Percentiles rank a stretch among this genome's conserved stretches.
phyloP scores from a whole-genome alignment of 2,797 vertebrate species.

The Xiphophorus birchmanni region DNA sequence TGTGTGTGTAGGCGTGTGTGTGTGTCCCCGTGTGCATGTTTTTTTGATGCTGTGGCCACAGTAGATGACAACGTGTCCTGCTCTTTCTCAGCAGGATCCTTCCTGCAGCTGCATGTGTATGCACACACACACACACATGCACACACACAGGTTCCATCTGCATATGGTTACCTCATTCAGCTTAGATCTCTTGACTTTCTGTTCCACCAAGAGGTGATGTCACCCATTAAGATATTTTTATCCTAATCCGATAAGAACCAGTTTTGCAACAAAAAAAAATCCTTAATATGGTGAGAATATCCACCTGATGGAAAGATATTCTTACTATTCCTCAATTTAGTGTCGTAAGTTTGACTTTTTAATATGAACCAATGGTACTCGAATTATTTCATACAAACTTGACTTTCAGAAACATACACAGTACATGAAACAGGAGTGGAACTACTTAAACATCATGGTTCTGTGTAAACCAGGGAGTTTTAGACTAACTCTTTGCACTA shows the following conservation, averaged over 20 bases:
- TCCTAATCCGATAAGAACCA: conserved; percentile 23
- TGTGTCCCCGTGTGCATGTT: conserved; percentile 23
- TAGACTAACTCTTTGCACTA: too few relatives aligned
- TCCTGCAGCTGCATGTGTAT: conserved; percentile 69
- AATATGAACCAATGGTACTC: conserved; percentile 15
- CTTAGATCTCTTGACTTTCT: conserved; percentile 61
- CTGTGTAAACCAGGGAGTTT: neutral
- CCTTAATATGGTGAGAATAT: neutral
- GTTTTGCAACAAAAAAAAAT: neutral
- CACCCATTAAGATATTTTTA: conserved; percentile 28
- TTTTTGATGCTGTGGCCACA: conserved; percentile 69
- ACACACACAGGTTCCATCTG: conserved; percentile 66
- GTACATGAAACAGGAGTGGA: neutral
- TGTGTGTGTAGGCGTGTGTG: conserved; percentile 50
- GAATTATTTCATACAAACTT: conserved; percentile 21
- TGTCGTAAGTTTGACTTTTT: conserved; percentile 29
- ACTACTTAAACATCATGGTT: neutral
- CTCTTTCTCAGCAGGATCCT: conserved; percentile 75
- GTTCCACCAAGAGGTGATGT: conserved; percentile 57
- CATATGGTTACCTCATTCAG: conserved; percentile 71
- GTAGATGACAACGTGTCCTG: conserved; percentile 75
- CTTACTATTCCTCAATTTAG: conserved; percentile 26
- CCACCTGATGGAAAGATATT: conserved; percentile 11
- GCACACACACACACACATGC: conserved; percentile 45
- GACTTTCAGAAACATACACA: neutral